These are phyloP conservation scores for Pollenia amentaria DNA, from an alignment of 2,888 invertebrate species.

Conservation along the genomic window DNA sequence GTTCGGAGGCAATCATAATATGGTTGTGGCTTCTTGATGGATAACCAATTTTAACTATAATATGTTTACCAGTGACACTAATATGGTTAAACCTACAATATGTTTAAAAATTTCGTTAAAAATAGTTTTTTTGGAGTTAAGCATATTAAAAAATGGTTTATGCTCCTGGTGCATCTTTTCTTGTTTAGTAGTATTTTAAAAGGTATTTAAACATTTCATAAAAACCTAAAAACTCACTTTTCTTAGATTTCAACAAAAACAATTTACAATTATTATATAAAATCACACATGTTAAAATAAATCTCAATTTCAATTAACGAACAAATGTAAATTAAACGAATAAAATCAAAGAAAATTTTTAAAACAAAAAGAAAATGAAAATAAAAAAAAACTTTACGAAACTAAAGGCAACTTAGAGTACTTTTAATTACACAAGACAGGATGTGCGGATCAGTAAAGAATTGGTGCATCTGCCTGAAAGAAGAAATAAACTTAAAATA, in stretches of 20 bases:
- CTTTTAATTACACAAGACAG: constrained; percentile 70
- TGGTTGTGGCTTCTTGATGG: too few species aligned
- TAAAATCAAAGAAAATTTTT: background rate
- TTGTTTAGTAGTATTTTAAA: background rate
- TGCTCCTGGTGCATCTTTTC: too few species aligned
- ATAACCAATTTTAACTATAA: too few species aligned
- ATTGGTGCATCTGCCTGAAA: constrained; percentile 75
- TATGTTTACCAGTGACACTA: too few species aligned
- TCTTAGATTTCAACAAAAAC: too few species aligned
- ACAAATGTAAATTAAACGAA: constrained; percentile 34
- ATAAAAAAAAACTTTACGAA: constrained; percentile 41
- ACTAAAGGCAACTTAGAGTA: constrained; percentile 52
- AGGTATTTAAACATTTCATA: background rate
- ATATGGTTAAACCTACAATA: too few species aligned
- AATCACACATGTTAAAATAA: constrained; percentile 49
- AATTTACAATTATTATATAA: background rate
- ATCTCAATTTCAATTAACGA: constrained; percentile 26
- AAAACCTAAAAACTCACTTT: too few species aligned
- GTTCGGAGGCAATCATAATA: too few species aligned
- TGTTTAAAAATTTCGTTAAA: too few species aligned
- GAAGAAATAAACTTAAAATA: constrained; percentile 47
- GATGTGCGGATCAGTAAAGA: constrained; percentile 75
- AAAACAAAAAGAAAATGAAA: constrained; percentile 28
- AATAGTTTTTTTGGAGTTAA: too few species aligned
- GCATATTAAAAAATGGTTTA: too few species aligned